Base-by-base conservation (phyloP, 1,140 invertebrate genomes). In the Drosophila arizonae region DNA sequence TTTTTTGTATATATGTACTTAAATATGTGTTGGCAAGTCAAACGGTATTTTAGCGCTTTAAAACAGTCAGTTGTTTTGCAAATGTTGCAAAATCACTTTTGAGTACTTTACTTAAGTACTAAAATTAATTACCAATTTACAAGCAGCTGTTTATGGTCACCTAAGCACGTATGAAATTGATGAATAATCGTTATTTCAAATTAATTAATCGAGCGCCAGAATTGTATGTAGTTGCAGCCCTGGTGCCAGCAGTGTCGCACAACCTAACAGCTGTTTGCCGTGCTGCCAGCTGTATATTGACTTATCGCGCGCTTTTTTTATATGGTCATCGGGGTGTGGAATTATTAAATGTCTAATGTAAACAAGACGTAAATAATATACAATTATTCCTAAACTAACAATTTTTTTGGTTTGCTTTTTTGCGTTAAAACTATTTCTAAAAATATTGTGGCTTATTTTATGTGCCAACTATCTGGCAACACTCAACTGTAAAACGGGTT, bases 191-290 rank as follows among this genome's bases (percentile, higher is more conserved):
- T 33, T 36, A 13, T 46, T 68, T 28, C 28, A 67, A 71, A 48
- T 9, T 1, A 17, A 64, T 13, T 52, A 54, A 36, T 66, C n/a
- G 28, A 66, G 11, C 64, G 69, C 52, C 17, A 30, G 6, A 33
- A 30, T 15, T 17, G 21, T 15, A 6, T 43, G 9, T 4, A 8
- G 10, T 17, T 54, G 26, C 50, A 61, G 13, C 70, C 70, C 70
- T 72, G 64, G 54, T 57, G 13, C 9, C 21, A 52, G n/a, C 72
- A 74, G 66, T 69, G 57, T 69, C 39, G 52, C 48, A 51, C 43
- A 10, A 50, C 3, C 8, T n/a, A 70, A 36, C 72, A 74, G 72
- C 66, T 74, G 66, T 45, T 17, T 2, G n/a, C 17, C 2, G 43
- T 36, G 72, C 58, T 70, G 58, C 72, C 72, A 74, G 66, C 58